Conservation (phyloP, 2,888 invertebrate genomes). For the Dinocampus coccinellae region DNA sequence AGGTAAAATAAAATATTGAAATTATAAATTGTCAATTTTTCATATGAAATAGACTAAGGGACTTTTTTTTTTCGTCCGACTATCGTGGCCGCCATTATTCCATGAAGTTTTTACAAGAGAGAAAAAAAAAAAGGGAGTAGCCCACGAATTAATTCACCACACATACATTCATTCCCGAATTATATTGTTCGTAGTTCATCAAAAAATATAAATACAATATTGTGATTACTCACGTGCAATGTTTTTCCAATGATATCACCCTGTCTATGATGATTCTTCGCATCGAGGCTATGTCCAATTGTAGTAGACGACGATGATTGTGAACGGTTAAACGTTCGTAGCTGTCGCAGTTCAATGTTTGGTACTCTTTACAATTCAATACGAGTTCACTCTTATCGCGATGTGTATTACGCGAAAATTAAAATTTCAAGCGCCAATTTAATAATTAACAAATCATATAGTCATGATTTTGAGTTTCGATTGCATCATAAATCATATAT, state of each 20-base stretch:
- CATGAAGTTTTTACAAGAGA: constrained; percentile 39
- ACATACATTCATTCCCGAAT: background rate
- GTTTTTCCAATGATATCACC: constrained; percentile 52
- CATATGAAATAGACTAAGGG: constrained; percentile 23
- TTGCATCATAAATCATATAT: constrained; percentile 74
- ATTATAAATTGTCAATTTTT: constrained; percentile 26
- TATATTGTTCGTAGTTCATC: background rate
- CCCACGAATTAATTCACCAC: constrained; percentile 38
- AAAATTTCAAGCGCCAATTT: constrained; percentile 40
- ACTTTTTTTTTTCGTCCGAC: constrained; percentile 45
- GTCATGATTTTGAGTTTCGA: constrained; percentile 74
- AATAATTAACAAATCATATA: constrained; percentile 70
- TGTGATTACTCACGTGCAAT: constrained; percentile 59
- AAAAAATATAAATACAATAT: constrained; percentile 24
- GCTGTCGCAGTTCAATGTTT: constrained; percentile 11
- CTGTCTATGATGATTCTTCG: constrained; percentile 52
- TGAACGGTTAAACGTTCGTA: constrained; percentile 40
- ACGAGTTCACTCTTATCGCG: constrained; percentile 9
- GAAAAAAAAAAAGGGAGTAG: constrained; percentile 53
- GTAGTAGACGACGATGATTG: constrained; percentile 41
- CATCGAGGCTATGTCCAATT: constrained; percentile 56
- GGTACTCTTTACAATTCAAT: background rate
- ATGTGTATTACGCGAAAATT: constrained; percentile 25
- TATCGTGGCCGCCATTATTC: constrained; percentile 54
- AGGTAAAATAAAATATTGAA: background rate